Evolutionary conservation across 2,888 invertebrate species (phyloP), one percentile per base, ranked within the genome.

Genomic region (Ischnura elegans): DNA sequence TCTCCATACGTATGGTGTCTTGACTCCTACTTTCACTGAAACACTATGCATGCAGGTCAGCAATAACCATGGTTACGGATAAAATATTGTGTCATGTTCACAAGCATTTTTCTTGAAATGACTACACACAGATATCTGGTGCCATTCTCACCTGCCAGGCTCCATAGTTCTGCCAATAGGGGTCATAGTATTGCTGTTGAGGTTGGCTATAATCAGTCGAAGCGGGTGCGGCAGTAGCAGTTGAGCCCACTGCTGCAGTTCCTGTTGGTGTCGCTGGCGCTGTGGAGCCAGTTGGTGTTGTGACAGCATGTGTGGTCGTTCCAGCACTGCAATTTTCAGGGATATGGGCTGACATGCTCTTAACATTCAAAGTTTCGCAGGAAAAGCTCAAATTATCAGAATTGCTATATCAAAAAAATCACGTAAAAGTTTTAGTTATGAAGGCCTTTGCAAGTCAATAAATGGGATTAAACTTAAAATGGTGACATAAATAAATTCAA

Each of bases 121-220:
- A n/a, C n/a, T n/a, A n/a, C n/a, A n/a, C n/a, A n/a, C n/a, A n/a
- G n/a, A n/a, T n/a, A n/a, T n/a, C n/a, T n/a, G n/a, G n/a, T n/a
- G n/a, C n/a, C n/a, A 25, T 10, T 25, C n/a, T 55, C 47, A 93
- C 85, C 97, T 97, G 97, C 98, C 98, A 98, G 95, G 97, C 98
- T 93, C 97, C 97, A 95, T 98, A 98, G 95, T 98, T 98, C 95
- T 98, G 98, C 98, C 98, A 98, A 96, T 98, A 98, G 90, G 95
- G 95, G 47, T 95, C 95, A 90, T 95, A 95, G 93, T 95, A 95
- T 66, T 95, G 95, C 46, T 94, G 94, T 29, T 93, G 93, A 43
- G 93, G 85, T 47, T 84, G 85, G 6, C 95, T 94, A 94, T 87
- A 90, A 42, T 87, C 93, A 25, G 87, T 98, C 97, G 87, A 98